These are phyloP conservation scores for Tenthredo notha DNA, from an alignment of 2,888 invertebrate genomes.

Conservation along the genomic window DNA sequence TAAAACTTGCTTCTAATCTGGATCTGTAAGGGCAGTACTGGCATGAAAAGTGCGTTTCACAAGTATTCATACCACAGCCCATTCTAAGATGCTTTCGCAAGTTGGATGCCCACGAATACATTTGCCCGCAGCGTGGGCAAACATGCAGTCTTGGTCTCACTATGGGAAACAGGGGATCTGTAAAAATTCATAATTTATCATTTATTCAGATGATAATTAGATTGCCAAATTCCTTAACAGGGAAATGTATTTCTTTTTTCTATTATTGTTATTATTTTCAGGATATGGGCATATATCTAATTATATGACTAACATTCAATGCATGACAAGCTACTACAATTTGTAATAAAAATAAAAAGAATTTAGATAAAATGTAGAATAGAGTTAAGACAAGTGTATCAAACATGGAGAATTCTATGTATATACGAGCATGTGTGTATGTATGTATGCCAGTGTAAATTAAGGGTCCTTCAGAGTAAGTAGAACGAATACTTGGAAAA, in stretches of 20 bases:
- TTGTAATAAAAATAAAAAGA: neutral
- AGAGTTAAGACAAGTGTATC: neutral
- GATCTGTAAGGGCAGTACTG: constrained; percentile 78
- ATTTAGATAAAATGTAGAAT: constrained; percentile 12
- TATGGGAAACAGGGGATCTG: constrained; percentile 77
- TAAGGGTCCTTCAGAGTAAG: neutral
- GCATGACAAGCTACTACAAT: constrained; percentile 42
- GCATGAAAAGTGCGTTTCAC: constrained; percentile 78
- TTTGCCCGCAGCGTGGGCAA: constrained; percentile 77
- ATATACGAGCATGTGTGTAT: neutral
- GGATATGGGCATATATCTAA: constrained; percentile 9
- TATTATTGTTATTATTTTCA: neutral
- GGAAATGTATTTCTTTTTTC: neutral
- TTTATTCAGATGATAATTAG: constrained; percentile 1
- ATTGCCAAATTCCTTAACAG: neutral
- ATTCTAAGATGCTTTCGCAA: constrained; percentile 76
- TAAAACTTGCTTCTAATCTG: constrained; percentile 76
- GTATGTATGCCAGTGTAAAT: constrained; percentile 8
- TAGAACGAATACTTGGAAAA: neutral
- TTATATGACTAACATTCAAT: constrained; percentile 32
- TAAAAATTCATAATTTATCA: constrained; percentile 61
- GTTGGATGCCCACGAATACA: constrained; percentile 78
- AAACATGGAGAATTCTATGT: neutral
- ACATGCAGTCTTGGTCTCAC: constrained; percentile 75
- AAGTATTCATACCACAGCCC: constrained; percentile 77